These are phyloP conservation scores for Sturmia bella DNA, from an alignment of 2,888 invertebrate species.

Conservation along the genomic window DNA sequence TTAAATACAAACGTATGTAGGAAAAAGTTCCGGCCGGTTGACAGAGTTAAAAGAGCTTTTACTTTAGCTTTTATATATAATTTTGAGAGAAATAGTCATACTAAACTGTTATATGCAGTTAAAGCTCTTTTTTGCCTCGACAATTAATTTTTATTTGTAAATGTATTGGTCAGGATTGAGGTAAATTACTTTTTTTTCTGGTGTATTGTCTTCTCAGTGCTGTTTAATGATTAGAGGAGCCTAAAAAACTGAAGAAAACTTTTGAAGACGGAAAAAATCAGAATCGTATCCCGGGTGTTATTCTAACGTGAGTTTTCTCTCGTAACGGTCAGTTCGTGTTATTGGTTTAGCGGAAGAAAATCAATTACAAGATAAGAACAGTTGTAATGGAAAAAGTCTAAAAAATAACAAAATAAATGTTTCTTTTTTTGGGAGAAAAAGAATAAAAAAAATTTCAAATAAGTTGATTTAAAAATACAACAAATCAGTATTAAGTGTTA, in stretches of 20 bases:
- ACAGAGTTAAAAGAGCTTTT: conserved; percentile 15
- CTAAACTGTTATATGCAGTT: conserved; percentile 59
- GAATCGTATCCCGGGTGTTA: conserved; percentile 70
- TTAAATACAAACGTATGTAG: conserved; percentile 39
- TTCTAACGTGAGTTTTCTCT: conserved; percentile 72
- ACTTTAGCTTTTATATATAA: conserved; percentile 32
- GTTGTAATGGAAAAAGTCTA: conserved; percentile 6
- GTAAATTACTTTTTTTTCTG: conserved; percentile 11
- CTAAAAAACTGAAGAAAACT: conserved; percentile 45
- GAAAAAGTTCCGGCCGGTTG: conserved; percentile 66
- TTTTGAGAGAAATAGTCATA: not conserved
- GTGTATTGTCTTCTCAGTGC: conserved; percentile 6
- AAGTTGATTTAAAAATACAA: not conserved
- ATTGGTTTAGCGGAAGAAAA: conserved; percentile 52
- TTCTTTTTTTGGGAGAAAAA: conserved; percentile 10
- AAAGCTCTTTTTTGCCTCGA: conserved; percentile 35
- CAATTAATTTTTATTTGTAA: conserved; percentile 13
- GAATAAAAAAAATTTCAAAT: not conserved
- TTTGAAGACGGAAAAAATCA: conserved; percentile 25
- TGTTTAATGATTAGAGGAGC: conserved; percentile 43
- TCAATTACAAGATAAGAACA: conserved; percentile 25
- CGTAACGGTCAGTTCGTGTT: conserved; percentile 67
- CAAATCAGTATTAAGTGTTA: not conserved
- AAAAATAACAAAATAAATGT: conserved; percentile 38
- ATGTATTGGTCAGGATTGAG: conserved; percentile 31